Evolutionary conservation across 2,888 invertebrate genomes (phyloP).

Genomic region (Peribatodes rhomboidaria): DNA sequence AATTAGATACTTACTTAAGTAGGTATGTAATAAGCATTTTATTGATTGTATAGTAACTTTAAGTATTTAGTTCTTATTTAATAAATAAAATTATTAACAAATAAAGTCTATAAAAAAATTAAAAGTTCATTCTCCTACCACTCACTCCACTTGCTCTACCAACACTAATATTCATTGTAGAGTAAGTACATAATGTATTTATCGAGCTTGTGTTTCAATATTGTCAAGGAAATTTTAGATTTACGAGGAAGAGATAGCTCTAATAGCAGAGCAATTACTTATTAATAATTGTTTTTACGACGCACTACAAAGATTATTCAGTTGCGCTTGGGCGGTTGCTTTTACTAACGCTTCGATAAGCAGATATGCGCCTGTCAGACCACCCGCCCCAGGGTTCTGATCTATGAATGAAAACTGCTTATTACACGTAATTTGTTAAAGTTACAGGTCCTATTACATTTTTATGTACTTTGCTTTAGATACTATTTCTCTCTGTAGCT

Average conservation of each 20-base stretch:
- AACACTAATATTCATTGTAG: background rate
- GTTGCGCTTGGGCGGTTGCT: conserved; percentile 76
- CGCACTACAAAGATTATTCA: conserved; percentile 67
- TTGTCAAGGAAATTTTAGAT: conserved; percentile 3
- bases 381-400: conserved; percentile 1
- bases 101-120: too few relatives aligned
- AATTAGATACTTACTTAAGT: conserved; percentile 1
- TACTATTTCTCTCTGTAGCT: too few relatives aligned
- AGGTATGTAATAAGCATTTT: conserved; percentile 40
- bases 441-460: too few relatives aligned
- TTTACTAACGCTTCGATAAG: conserved; percentile 76
- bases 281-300: conserved; percentile 33
- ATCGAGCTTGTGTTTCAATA: background rate
- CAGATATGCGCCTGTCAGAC: conserved; percentile 61
- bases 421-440: too few relatives aligned
- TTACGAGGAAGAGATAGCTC: conserved; percentile 14
- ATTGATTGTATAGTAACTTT: conserved; percentile 36
- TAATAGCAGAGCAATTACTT: conserved; percentile 19
- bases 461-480: too few relatives aligned
- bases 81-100: conserved; percentile 7
- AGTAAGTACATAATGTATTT: background rate
- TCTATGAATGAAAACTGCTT: background rate
- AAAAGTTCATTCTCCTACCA: too few relatives aligned
- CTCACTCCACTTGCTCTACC: background rate
- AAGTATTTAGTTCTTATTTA: conserved; percentile 23